Percentiles rank a stretch among this genome's conserved stretches.
These are phyloP conservation scores for Pipistrellus pipistrellus DNA, from an alignment of 2,797 vertebrate species.

Conservation along the genomic window DNA sequence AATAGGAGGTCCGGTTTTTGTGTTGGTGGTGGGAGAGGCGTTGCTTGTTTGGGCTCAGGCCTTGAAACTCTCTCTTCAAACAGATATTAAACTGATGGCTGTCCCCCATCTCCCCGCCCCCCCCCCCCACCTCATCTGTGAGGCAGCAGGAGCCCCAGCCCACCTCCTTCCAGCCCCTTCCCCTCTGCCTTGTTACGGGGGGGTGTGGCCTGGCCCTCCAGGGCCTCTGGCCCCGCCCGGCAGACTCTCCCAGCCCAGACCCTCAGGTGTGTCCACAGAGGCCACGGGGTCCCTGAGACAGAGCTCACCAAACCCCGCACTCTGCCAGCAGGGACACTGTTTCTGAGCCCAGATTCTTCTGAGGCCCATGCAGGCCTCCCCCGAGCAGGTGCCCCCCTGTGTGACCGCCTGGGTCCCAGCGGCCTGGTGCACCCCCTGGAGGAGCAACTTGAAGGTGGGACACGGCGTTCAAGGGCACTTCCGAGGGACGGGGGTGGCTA, in stretches of 20 bases:
- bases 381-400: rapidly evolving
- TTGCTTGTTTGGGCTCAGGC: neutral
- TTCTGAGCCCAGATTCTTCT: neutral
- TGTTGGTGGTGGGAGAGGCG: neutral
- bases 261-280: neutral
- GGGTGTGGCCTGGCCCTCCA: neutral
- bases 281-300: neutral
- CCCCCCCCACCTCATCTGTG: neutral
- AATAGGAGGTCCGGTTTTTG: neutral
- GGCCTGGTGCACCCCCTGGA: neutral
- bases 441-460: neutral
- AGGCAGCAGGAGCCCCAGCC: neutral
- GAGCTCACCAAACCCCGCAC: neutral
- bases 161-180: neutral
- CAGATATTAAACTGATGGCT: neutral
- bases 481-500: neutral
- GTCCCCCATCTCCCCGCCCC: rapidly evolving
- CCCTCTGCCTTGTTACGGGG: neutral
- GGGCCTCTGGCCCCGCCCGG: neutral
- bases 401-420: neutral
- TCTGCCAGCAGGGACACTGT: rapidly evolving
- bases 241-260: neutral
- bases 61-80: neutral
- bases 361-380: neutral
- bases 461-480: neutral